Conservation (phyloP, 1,140 invertebrate genomes). For the Eriocheir sinensis region DNA sequence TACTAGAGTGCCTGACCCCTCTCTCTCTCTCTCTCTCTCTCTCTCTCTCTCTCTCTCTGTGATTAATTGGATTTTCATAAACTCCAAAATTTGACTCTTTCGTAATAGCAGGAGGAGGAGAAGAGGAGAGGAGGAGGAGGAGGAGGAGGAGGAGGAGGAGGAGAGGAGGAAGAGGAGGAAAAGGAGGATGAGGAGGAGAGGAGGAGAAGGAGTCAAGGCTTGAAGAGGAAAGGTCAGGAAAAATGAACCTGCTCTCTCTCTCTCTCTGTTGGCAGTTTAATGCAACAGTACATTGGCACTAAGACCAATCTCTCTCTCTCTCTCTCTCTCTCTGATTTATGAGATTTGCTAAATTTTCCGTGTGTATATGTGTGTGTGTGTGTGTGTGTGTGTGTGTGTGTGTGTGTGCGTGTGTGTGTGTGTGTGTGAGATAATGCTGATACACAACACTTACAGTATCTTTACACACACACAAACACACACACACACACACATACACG, state of each 20-base stretch:
- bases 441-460: background rate
- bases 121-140: background rate
- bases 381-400: background rate
- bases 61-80: too few relatives aligned
- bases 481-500: slow-evolving; percentile 45
- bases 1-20: too few relatives aligned
- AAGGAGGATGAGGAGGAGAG: background rate
- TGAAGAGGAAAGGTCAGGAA: slow-evolving; percentile 16
- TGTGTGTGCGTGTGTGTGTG: slow-evolving; percentile 17
- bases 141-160: background rate
- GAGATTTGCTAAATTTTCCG: background rate
- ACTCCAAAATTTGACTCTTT: too few relatives aligned
- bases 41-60: too few relatives aligned
- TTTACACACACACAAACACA: background rate
- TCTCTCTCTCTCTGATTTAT: background rate
- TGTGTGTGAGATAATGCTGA: too few relatives aligned
- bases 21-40: too few relatives aligned
- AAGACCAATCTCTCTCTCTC: too few relatives aligned
- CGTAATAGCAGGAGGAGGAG: slow-evolving; percentile 21
- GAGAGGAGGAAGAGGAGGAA: background rate
- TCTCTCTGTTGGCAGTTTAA: too few relatives aligned
- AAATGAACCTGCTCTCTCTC: too few relatives aligned
- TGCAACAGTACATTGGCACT: too few relatives aligned
- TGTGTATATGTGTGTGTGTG: slow-evolving; percentile 14
- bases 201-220: background rate